These are phyloP conservation scores for Marasmarcha lunaedactyla DNA, from an alignment of 2,888 invertebrate species.

Conservation along the genomic window DNA sequence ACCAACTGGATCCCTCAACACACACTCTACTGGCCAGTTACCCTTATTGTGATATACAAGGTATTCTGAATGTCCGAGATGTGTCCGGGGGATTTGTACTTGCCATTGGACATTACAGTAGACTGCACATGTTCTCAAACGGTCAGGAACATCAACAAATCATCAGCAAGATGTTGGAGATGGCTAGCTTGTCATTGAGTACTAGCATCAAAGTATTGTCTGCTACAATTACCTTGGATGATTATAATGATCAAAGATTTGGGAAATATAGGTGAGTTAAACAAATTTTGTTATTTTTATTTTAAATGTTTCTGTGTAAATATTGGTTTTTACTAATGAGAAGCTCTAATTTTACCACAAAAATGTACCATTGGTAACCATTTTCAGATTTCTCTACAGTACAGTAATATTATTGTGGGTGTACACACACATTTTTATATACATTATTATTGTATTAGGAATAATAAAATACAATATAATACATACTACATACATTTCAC, in stretches of 20 bases:
- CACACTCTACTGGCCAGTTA: slow-evolving; percentile 80
- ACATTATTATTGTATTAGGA: too few species aligned
- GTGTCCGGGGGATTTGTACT: slow-evolving; percentile 93
- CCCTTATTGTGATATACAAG: slow-evolving; percentile 57
- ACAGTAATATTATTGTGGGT: too few species aligned
- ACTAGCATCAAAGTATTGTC: slow-evolving; percentile 86
- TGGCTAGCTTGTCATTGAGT: slow-evolving; percentile 83
- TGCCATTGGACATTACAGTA: slow-evolving; percentile 90
- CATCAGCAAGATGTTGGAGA: slow-evolving; percentile 86
- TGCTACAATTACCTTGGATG: slow-evolving; percentile 85
- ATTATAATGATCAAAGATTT: slow-evolving; percentile 88
- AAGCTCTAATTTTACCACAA: too few species aligned
- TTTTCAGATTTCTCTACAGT: too few species aligned
- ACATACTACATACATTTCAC: too few species aligned
- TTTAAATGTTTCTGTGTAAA: slow-evolving; percentile 1
- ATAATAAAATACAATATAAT: too few species aligned
- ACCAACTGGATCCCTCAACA: slow-evolving; percentile 91
- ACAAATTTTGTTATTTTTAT: slow-evolving; percentile 5
- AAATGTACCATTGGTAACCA: too few species aligned
- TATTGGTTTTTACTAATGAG: too few species aligned
- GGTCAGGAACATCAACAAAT: slow-evolving; percentile 88
- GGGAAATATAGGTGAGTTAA: slow-evolving; percentile 86
- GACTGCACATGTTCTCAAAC: slow-evolving; percentile 89
- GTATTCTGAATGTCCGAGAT: slow-evolving; percentile 80
- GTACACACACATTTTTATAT: too few species aligned